Conservation (phyloP, 2,113 vertebrate species). For the Polypterus senegalus region DNA sequence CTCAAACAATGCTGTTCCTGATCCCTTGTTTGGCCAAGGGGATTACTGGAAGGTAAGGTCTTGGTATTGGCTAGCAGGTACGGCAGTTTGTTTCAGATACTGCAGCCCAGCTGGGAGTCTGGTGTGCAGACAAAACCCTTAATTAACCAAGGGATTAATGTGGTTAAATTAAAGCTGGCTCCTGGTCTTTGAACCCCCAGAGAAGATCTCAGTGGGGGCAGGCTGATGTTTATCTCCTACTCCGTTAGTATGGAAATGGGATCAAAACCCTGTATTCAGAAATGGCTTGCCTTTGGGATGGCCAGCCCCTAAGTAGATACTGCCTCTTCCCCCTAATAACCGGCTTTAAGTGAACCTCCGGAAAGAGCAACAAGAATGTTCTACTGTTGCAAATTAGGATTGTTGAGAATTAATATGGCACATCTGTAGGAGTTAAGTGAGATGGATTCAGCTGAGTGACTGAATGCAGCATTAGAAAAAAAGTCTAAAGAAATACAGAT, state of each 20-base stretch:
- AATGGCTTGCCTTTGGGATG: not conserved
- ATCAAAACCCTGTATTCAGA: too few relatives aligned
- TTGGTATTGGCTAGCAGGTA: slow-evolving; percentile 31
- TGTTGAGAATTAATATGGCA: too few relatives aligned
- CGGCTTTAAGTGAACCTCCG: too few relatives aligned
- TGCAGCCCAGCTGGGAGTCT: slow-evolving; percentile 25
- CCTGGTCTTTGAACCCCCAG: slow-evolving; percentile 22
- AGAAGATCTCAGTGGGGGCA: not conserved
- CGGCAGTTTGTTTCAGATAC: slow-evolving; percentile 43
- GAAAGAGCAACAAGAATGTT: too few relatives aligned
- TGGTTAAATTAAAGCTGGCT: slow-evolving; percentile 31
- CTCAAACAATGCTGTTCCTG: slow-evolving; percentile 46
- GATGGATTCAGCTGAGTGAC: too few relatives aligned
- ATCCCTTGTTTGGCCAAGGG: slow-evolving; percentile 39
- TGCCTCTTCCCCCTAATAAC: not conserved
- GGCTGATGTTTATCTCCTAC: slow-evolving; percentile 17
- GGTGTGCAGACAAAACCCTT: slow-evolving; percentile 7
- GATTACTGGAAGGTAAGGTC: slow-evolving; percentile 40
- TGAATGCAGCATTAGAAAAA: too few relatives aligned
- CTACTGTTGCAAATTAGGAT: too few relatives aligned
- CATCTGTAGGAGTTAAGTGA: too few relatives aligned
- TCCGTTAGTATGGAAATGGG: not conserved
- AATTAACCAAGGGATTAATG: slow-evolving; percentile 12
- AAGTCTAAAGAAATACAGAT: too few relatives aligned
- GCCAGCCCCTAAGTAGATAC: not conserved